Evolutionary conservation across 2,113 vertebrate genomes (phyloP).

Genomic region (Phalacrocorax carbo): DNA sequence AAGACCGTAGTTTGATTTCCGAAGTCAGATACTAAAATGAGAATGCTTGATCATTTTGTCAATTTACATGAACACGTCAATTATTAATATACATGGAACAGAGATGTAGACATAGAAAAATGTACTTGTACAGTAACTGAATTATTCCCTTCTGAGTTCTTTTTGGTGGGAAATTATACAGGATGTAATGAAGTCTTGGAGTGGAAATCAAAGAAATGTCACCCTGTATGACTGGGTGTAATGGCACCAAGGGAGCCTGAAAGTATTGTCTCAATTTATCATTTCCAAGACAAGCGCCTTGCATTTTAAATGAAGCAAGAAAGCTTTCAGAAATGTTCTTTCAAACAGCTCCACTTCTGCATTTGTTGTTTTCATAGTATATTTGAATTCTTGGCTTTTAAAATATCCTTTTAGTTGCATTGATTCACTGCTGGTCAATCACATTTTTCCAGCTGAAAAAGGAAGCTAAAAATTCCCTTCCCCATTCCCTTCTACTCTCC

Average conservation of each 20-base stretch:
- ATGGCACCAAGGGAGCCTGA: neutral
- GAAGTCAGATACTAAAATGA: neutral
- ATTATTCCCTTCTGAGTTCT: constrained; percentile 23
- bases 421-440: neutral
- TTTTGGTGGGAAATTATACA: constrained; percentile 19
- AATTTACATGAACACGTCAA: neutral
- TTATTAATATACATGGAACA: constrained; percentile 34
- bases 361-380: constrained; percentile 6
- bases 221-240: neutral
- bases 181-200: neutral
- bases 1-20: neutral
- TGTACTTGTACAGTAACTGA: constrained; percentile 3
- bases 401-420: neutral
- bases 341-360: neutral
- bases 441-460: neutral
- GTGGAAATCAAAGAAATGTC: constrained; percentile 41
- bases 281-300: constrained; percentile 10
- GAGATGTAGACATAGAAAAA: constrained; percentile 14
- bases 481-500: neutral
- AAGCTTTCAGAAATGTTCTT: neutral
- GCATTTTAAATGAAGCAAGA: constrained; percentile 16
- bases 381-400: neutral
- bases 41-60: constrained; percentile 23
- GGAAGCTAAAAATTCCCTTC: neutral
- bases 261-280: constrained; percentile 33